phyloP scores from a whole-genome alignment of 1,140 invertebrate genomes.

The Parapsyche elsis region DNA sequence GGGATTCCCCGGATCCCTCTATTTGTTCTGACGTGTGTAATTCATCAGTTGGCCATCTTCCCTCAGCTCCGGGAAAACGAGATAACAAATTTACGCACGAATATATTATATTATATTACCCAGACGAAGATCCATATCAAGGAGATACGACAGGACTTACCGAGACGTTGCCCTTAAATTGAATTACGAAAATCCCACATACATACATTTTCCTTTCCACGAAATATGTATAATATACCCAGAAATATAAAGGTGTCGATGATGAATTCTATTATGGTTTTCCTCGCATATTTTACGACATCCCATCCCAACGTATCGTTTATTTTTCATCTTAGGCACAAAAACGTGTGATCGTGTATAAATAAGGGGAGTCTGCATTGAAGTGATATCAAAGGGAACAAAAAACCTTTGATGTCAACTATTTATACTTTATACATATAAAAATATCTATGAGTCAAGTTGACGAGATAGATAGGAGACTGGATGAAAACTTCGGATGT shows the following conservation, averaged over 20 bases:
- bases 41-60: slow-evolving; percentile 23
- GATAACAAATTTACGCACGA: slow-evolving; percentile 1
- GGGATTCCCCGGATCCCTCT: too few species aligned
- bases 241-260: too few species aligned
- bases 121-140: background rate
- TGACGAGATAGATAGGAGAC: background rate
- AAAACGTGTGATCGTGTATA: background rate
- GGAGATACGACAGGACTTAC: background rate
- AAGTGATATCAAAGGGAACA: slow-evolving; percentile 17
- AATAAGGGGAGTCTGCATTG: background rate
- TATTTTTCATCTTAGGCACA: too few species aligned
- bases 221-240: too few species aligned
- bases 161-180: background rate
- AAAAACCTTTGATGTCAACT: slow-evolving; percentile 23
- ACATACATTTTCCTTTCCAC: too few species aligned
- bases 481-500: background rate
- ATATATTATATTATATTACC: background rate
- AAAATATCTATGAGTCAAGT: background rate
- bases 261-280: too few species aligned
- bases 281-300: too few species aligned
- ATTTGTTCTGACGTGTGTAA: slow-evolving; percentile 14
- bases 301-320: too few species aligned
- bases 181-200: background rate
- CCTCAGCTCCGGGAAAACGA: background rate
- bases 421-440: background rate